Conservation (phyloP, 2,113 vertebrate genomes). For the Oryzias curvinotus region DNA sequence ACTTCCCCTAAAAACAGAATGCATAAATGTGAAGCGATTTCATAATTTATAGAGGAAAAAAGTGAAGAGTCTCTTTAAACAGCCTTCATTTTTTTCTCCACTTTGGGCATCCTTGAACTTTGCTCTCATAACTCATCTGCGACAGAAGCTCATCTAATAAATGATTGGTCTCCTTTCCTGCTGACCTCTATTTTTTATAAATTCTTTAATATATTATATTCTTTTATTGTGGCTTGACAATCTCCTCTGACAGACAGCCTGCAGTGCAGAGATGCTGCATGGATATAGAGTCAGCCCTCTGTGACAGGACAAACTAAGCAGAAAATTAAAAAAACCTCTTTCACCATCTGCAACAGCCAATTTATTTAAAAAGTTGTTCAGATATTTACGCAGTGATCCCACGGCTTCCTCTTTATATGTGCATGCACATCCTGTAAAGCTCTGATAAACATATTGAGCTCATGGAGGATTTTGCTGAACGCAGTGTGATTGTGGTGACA, state of each 20-base stretch:
- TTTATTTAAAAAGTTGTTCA: constrained; percentile 53
- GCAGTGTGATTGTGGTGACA: constrained; percentile 1
- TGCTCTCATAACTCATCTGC: constrained; percentile 40
- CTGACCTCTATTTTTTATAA: neutral
- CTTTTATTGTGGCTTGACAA: constrained; percentile 33
- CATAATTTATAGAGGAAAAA: constrained; percentile 21
- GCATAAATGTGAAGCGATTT: neutral
- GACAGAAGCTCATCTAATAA: constrained; percentile 55
- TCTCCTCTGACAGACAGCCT: constrained; percentile 55
- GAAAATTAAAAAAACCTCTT: constrained; percentile 57
- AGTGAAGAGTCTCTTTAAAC: constrained; percentile 42
- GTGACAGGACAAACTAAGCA: constrained; percentile 65
- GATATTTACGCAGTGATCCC: constrained; percentile 56
- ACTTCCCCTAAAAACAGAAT: no score
- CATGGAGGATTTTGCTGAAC: constrained; percentile 3
- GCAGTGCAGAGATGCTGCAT: constrained; percentile 23
- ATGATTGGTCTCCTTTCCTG: constrained; percentile 45
- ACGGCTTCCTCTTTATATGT: constrained; percentile 8
- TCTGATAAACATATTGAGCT: constrained; percentile 9
- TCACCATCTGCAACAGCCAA: constrained; percentile 66
- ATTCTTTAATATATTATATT: constrained; percentile 20
- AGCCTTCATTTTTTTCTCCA: constrained; percentile 15
- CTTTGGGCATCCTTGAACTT: constrained; percentile 37
- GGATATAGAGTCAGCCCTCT: constrained; percentile 55
- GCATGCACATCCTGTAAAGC: constrained; percentile 1